These are phyloP conservation scores for Cephalotes varians DNA, from an alignment of 2,888 invertebrate species.

Conservation along the genomic window DNA sequence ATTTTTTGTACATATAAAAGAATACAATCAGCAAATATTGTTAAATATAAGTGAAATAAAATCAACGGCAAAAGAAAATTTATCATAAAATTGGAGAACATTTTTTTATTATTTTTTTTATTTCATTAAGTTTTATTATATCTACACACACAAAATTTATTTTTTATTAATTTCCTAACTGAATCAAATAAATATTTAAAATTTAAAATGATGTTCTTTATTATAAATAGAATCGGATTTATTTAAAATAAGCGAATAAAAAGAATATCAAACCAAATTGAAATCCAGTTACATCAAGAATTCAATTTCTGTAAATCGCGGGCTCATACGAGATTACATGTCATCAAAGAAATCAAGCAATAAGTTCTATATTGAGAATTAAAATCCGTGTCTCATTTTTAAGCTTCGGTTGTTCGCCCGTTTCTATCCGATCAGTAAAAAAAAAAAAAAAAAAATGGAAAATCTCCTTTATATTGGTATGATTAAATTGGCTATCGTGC, in stretches of 20 bases:
- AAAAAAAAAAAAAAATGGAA: slow-evolving; percentile 7
- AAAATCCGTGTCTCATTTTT: slow-evolving; percentile 29
- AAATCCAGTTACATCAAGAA: neutral
- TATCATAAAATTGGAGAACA: neutral
- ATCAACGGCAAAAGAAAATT: neutral
- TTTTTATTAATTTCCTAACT: neutral
- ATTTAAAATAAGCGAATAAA: neutral
- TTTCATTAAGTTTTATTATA: neutral
- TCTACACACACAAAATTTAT: neutral
- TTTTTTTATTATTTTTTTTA: neutral
- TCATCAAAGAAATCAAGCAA: slow-evolving; percentile 22
- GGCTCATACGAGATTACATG: neutral
- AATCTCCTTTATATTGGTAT: neutral
- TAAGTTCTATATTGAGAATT: slow-evolving; percentile 27
- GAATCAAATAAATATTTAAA: neutral
- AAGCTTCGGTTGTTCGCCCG: neutral
- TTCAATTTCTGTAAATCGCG: slow-evolving; percentile 21
- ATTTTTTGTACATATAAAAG: neutral
- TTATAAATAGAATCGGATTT: neutral
- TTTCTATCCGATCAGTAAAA: neutral
- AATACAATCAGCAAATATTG: neutral
- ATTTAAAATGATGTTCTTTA: neutral
- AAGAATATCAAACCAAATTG: neutral
- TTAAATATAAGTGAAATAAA: neutral
- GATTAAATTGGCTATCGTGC: neutral